Evolutionary conservation across 2,797 vertebrate genomes (phyloP), one percentile per base, ranked within the genome.

Genomic region (Sebastes cheni): DNA sequence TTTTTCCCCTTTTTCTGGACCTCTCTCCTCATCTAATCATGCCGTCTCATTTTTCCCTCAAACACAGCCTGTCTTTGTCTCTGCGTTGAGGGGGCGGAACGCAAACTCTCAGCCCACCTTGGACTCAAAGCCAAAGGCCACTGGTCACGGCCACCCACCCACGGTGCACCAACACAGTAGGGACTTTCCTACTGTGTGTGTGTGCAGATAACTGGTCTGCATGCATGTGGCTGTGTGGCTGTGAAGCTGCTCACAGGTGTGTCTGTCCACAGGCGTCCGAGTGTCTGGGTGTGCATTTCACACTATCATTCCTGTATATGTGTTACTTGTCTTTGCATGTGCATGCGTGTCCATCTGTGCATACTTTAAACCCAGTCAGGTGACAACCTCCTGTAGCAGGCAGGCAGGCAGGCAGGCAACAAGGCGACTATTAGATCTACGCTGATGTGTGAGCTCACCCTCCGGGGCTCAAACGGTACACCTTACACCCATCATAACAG

Each of bases 101-200:
- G 80, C 81, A 94, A 94, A 94, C 94, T 91, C 84, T 78, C 82
- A 74, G 89, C 92, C 91, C 89, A 92, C 87, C 90, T 92, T 68
- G 20, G 77, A 88, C 81, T 88, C 61, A 2, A 39, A 91, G 91
- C 85, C 91, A 92, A 91, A 93, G 92, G 90, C 91, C 90, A 89
- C 80, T 22, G 70, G 80, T 78, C 55, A 1, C 1, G 55, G 83
- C 80, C 86, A 87, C 85, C 92, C 91, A 90, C 92, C 75, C 83
- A 70, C 67, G 14, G 77, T 16, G 66, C 75, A 42, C 32, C 8
- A 5, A 67, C 66, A 59, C 84, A 67, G 72, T 5, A 1, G 89
- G 87, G 86, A 83, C 78, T 90, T 89, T 88, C 89, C 87, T 6
- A 27, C 52, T 30, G 16, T 59, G 64, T 60, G 23, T 60, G 67